These are phyloP conservation scores for Bursaphelenchus okinawaensis DNA, from an alignment of 2,888 invertebrate species.

Conservation along the genomic window DNA sequence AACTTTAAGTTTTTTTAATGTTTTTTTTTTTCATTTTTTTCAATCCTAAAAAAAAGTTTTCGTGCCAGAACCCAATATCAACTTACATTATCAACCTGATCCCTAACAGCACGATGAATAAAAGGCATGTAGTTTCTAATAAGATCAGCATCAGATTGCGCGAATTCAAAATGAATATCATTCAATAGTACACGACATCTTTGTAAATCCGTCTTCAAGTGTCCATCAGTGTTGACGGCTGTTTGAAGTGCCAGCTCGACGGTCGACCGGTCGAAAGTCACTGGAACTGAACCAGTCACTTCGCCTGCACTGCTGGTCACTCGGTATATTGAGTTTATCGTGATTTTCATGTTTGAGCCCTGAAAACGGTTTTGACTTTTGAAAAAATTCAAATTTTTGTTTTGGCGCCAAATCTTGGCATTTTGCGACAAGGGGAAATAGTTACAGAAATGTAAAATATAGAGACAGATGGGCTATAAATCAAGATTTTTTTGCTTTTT, in stretches of 20 bases:
- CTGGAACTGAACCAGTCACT: slow-evolving; percentile 49
- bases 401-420: neutral
- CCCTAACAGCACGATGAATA: slow-evolving; percentile 47
- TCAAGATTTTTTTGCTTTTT: neutral
- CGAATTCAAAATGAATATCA: slow-evolving; percentile 43
- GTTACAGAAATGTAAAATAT: neutral
- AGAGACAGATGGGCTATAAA: no score
- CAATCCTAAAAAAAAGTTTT: no score
- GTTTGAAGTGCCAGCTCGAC: slow-evolving; percentile 49
- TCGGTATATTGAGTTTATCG: slow-evolving; percentile 43
- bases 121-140: slow-evolving; percentile 49
- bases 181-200: slow-evolving; percentile 22
- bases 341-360: slow-evolving; percentile 50
- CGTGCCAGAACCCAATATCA: no score
- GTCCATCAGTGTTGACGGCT: slow-evolving; percentile 52
- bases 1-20: neutral
- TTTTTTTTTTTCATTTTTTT: no score
- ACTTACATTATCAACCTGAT: slow-evolving; percentile 46
- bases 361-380: slow-evolving; percentile 20
- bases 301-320: slow-evolving; percentile 43
- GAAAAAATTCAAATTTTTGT: neutral
- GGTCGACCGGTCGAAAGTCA: slow-evolving; percentile 49
- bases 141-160: slow-evolving; percentile 39
- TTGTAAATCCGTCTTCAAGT: slow-evolving; percentile 50
- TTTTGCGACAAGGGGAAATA: neutral